Conservation (phyloP, 1,140 invertebrate genomes). For the Arion vulgaris region DNA sequence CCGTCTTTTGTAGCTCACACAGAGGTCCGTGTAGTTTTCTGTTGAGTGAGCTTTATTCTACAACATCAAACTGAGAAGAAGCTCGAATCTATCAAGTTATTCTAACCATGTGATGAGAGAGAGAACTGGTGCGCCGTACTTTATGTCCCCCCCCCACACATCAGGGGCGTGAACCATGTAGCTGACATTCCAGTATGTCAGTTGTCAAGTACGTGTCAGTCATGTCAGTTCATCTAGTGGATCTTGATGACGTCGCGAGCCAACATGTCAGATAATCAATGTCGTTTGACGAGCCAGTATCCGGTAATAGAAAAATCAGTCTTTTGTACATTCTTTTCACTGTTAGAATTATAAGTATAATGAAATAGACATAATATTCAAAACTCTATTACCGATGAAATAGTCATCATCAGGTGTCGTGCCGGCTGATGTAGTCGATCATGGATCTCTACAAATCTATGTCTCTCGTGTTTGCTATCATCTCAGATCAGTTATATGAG, state of each 20-base stretch:
- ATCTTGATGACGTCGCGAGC: neutral
- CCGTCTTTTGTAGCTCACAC: no score
- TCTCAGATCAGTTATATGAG: no score
- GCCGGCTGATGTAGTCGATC: no score
- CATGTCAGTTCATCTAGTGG: conserved; percentile 1
- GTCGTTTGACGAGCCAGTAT: neutral
- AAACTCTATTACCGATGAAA: no score
- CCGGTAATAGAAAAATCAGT: neutral
- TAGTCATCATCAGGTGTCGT: no score
- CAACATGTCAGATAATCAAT: neutral
- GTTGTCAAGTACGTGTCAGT: conserved; percentile 3
- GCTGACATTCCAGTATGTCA: neutral
- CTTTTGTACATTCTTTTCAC: neutral
- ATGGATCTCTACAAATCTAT: no score
- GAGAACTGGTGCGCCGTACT: neutral
- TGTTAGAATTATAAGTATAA: neutral
- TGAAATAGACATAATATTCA: no score
- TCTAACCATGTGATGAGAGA: neutral
- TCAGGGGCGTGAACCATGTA: neutral
- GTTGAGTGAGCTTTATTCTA: no score
- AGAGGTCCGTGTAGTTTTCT: no score
- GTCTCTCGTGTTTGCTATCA: no score
- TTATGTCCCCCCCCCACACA: neutral
- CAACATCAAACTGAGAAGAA: no score
- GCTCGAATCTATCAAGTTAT: neutral